A percentile compares a stretch with the other conserved stretches of the same genome.
Conservation (phyloP, 2,888 invertebrate species). For the Ethmia dodecea region DNA sequence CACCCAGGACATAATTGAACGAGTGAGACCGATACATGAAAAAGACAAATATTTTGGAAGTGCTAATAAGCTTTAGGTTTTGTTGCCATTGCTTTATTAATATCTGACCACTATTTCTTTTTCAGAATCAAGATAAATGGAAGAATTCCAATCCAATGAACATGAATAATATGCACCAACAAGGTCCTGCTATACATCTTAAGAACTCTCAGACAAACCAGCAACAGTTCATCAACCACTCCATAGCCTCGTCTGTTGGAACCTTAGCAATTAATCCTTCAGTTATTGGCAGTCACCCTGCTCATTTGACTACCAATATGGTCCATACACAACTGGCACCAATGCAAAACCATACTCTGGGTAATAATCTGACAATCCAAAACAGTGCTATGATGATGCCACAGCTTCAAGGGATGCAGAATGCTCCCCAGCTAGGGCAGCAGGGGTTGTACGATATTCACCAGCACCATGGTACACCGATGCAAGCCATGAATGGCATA, state of each 20-base stretch:
- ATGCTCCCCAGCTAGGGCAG: conserved; percentile 69
- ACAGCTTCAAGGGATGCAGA: conserved; percentile 68
- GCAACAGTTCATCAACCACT: conserved; percentile 70
- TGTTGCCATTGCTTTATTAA: too few species aligned
- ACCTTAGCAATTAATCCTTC: conserved; percentile 68
- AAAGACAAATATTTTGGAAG: too few species aligned
- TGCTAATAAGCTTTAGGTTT: too few species aligned
- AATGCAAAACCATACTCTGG: conserved; percentile 67
- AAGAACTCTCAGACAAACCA: conserved; percentile 72
- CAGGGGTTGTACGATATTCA: conserved; percentile 72
- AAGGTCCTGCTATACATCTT: conserved; percentile 68
- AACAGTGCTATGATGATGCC: conserved; percentile 72
- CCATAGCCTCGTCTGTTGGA: conserved; percentile 66
- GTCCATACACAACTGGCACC: conserved; percentile 76
- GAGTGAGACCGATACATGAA: too few species aligned
- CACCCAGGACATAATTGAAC: too few species aligned
- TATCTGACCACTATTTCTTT: conserved; percentile 24
- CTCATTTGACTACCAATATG: conserved; percentile 66
- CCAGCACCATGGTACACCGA: conserved; percentile 64
- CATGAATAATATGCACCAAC: conserved; percentile 77
- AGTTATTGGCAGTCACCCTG: conserved; percentile 67
- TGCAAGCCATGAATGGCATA: conserved; percentile 74
- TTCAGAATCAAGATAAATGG: conserved; percentile 92
- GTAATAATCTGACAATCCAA: conserved; percentile 60
- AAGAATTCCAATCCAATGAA: conserved; percentile 82